phyloP scores from a whole-genome alignment of 2,888 invertebrate species.

The Pharmacophagus antenor region DNA sequence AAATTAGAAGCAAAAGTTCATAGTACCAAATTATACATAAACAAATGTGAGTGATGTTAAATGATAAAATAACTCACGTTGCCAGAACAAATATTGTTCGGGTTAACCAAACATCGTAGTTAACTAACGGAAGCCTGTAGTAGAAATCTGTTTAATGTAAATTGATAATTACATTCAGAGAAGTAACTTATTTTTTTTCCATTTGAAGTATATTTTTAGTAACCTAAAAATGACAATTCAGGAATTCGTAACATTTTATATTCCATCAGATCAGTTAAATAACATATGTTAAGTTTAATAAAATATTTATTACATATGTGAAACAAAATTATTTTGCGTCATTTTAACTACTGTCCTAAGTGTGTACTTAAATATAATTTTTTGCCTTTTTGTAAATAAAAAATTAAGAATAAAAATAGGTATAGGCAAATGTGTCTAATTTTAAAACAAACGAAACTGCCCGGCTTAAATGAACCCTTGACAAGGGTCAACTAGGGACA shows the following conservation, averaged over 20 bases:
- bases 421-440: conserved; percentile 1
- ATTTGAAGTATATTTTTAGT: too few species aligned
- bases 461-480: conserved; percentile 21
- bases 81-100: conserved; percentile 52
- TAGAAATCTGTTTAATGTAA: not conserved
- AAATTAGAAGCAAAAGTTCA: not conserved
- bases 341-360: too few species aligned
- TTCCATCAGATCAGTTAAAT: too few species aligned
- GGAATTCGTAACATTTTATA: not conserved
- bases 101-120: conserved; percentile 49
- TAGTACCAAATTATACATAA: conserved; percentile 16
- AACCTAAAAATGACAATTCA: not conserved
- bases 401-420: not conserved
- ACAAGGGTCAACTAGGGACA: conserved; percentile 25
- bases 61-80: conserved; percentile 27
- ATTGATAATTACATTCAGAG: not conserved
- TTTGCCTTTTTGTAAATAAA: not conserved
- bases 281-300: too few species aligned
- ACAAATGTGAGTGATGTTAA: conserved; percentile 15
- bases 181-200: too few species aligned
- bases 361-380: too few species aligned
- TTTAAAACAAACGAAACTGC: conserved; percentile 8
- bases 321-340: too few species aligned
- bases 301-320: too few species aligned
- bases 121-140: conserved; percentile 32